Evolutionary conservation across 2,888 invertebrate genomes (phyloP), one percentile per base, ranked within the genome.

Genomic region (Macrosiphum euphorbiae): DNA sequence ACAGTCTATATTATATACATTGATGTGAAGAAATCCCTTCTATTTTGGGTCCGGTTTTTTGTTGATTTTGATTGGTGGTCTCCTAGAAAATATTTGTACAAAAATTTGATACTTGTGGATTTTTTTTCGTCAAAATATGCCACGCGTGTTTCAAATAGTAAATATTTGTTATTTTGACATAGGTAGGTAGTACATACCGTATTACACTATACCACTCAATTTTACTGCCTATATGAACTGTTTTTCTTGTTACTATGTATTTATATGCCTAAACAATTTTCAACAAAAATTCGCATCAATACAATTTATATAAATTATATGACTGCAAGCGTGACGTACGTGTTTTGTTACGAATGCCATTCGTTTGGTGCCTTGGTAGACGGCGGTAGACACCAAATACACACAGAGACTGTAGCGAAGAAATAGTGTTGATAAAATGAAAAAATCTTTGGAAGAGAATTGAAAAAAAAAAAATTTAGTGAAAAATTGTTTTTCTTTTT

Each of bases 401-500:
- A 28, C 41, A 86, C 13, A 86, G 16, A 5, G 16, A 13, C 78
- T 20, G 55, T 35, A 20, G 16, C n/a, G n/a, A n/a, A 78, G 5
- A 78, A 35, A n/a, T n/a, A 44, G 3, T 24, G 44, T 26, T 26
- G 26, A 13, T 78, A 35, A 35, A n/a, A 7, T n/a, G 4, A n/a
- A 78, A 78, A n/a, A 78, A 58, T 84, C 41, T 44, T 44, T 86
- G 26, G n/a, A 47, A 47, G 47, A 47, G 35, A 88, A 52, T 50
- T 26, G 50, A 55, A 20, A 24, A n/a, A 41, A n/a, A n/a, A n/a
- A 78, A 35, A n/a, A 26, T 35, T 41, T 58, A 0, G 50, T 47
- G 50, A 92, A 86, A 61, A 58, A 47, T 86, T 35, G 50, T 35
- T 86, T 92, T 85, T 91, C 52, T 67, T 35, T 35, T 44, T 44